phyloP scores from a whole-genome alignment of 1,140 invertebrate genomes.

The Daktulosphaira vitifoliae region DNA sequence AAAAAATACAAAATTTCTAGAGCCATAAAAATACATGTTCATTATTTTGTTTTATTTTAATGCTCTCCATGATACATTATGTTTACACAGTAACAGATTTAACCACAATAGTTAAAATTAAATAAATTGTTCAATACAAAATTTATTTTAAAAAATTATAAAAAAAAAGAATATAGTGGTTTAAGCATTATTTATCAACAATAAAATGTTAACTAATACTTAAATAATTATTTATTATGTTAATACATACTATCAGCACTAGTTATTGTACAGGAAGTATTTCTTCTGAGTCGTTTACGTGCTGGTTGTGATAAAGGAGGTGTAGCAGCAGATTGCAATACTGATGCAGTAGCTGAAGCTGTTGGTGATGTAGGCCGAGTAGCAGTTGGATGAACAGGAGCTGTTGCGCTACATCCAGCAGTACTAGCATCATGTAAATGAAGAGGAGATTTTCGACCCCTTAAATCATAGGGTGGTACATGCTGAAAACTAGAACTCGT shows the following conservation, averaged over 20 bases:
- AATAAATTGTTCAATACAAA: no score
- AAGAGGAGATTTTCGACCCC: constrained; percentile 55
- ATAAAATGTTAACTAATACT: no score
- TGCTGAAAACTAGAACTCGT: constrained; percentile 44
- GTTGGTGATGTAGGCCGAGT: constrained; percentile 31
- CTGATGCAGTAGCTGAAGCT: constrained; percentile 39
- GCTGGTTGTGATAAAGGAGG: constrained; percentile 57
- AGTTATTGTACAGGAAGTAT: constrained; percentile 49
- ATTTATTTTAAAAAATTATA: no score
- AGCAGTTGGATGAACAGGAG: constrained; percentile 26
- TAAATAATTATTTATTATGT: neutral
- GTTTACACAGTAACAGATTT: no score
- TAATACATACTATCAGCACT: constrained; percentile 37
- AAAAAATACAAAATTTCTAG: no score
- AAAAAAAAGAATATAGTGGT: no score
- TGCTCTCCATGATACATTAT: no score
- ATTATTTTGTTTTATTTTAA: no score
- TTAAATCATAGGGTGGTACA: constrained; percentile 74
- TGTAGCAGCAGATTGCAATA: constrained; percentile 37
- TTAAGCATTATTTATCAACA: no score
- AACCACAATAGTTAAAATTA: no score
- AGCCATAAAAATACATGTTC: no score
- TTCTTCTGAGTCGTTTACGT: constrained; percentile 64
- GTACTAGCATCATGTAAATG: constrained; percentile 42
- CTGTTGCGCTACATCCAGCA: constrained; percentile 36